Evolutionary conservation across 2,113 vertebrate genomes (phyloP), one percentile per base, ranked within the genome.

Genomic region (Pygoscelis adeliae): DNA sequence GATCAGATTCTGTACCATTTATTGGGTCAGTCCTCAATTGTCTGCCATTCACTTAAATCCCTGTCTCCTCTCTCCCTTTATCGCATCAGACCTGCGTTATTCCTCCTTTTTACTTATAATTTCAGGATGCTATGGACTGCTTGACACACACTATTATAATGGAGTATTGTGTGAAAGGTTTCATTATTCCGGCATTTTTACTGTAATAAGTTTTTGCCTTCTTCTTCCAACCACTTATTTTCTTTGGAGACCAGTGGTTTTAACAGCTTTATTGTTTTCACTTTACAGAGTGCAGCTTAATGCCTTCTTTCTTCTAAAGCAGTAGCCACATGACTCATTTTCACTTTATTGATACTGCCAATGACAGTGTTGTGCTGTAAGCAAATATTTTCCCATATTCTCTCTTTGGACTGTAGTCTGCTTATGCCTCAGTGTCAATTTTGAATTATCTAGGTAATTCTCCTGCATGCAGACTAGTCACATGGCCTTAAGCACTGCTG

Each of bases 371-470:
- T 85, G 59, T 58, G 91, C 72, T 93, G 49, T 83, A 88, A 93
- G 88, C 62, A 94, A 93, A 73, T 73, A 83, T 83, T 93, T 93
- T 62, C 70, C 40, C 32, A 14, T 77, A 69, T 92, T 80, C 46
- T 71, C 17, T 63, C 65, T 69, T 88, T 88, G 84, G 53, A 80
- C 46, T 90, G 40, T 25, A 61, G 49, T 62, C 42, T 96, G 49
- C 58, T 93, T 91, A 70, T 4, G 6, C n/a, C 34, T 93, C 13
- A 21, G 49, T 80, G 78, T 77, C 93, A 90, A 2, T 90, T 97
- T 62, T 90, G 90, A 95, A 61, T 90, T 90, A 91, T 69, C 74
- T 66, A 58, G 11, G 67, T 80, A 80, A 94, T 92, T 93, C 61
- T 76, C 36, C 49, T 79, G 25, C 1, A 11, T 85, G 36, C 32